Evolutionary conservation across 2,888 invertebrate genomes (phyloP).

Genomic region (Pollenia griseotomentosa): DNA sequence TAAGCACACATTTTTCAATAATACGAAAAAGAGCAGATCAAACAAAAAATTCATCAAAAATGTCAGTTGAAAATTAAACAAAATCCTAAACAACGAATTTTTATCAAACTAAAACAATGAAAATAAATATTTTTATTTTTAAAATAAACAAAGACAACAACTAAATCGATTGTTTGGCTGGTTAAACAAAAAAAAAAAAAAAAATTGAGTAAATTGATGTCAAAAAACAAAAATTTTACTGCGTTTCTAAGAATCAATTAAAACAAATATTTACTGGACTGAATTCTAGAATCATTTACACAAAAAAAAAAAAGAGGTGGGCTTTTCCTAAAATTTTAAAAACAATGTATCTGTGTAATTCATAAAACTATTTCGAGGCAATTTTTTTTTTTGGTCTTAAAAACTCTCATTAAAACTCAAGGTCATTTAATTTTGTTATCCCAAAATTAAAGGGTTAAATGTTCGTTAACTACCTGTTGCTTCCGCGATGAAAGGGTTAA

Average conservation of each 20-base stretch:
- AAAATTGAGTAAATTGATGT: slow-evolving; percentile 23
- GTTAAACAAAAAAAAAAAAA: background rate
- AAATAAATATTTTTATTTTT: slow-evolving; percentile 42
- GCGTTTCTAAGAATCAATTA: slow-evolving; percentile 20
- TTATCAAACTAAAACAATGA: slow-evolving; percentile 56
- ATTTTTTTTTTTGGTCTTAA: background rate
- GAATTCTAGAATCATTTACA: slow-evolving; percentile 16
- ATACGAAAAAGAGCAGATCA: slow-evolving; percentile 7
- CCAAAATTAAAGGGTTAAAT: slow-evolving; percentile 23
- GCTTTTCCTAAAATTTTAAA: background rate
- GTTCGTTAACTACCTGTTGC: slow-evolving; percentile 1
- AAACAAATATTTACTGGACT: slow-evolving; percentile 9
- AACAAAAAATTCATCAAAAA: slow-evolving; percentile 18
- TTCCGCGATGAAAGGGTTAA: slow-evolving; percentile 24
- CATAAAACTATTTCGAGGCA: background rate
- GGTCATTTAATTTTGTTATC: slow-evolving; percentile 24
- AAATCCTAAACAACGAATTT: slow-evolving; percentile 30
- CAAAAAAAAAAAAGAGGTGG: slow-evolving; percentile 1
- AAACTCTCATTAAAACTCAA: background rate
- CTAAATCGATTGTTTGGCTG: background rate
- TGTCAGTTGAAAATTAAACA: slow-evolving; percentile 26
- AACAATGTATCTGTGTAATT: background rate
- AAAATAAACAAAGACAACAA: slow-evolving; percentile 30
- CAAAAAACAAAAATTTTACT: slow-evolving; percentile 18
- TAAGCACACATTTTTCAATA: slow-evolving; percentile 6